A percentile compares a stretch with the other conserved stretches of the same genome.
Evolutionary conservation across 2,888 invertebrate genomes (phyloP).

Genomic region (Drosophila meridionalis): DNA sequence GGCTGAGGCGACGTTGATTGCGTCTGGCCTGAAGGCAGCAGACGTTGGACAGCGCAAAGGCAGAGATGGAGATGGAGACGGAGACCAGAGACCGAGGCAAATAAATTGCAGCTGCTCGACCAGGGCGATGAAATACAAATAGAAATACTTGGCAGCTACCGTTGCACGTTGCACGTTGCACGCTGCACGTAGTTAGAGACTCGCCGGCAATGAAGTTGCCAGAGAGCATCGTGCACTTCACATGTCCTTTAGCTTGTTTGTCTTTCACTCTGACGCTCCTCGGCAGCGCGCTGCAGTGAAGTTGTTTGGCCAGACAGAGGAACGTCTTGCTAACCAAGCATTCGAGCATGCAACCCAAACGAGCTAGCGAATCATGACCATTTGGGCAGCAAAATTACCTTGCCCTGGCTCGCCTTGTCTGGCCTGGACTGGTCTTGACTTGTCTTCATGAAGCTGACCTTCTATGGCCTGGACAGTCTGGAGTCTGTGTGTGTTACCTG

Average conservation of each 20-base stretch:
- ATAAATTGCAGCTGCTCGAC: constrained; percentile 77
- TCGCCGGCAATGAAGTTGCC: constrained; percentile 70
- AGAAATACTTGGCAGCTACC: constrained; percentile 80
- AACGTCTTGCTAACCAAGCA: constrained; percentile 37
- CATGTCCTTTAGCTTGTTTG: constrained; percentile 80
- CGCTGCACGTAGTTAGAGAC: constrained; percentile 14
- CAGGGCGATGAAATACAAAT: constrained; percentile 81
- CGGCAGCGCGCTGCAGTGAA: constrained; percentile 44
- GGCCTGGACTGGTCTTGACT: constrained; percentile 9
- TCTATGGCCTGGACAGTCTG: constrained; percentile 45
- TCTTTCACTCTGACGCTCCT: constrained; percentile 75
- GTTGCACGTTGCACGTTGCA: constrained; percentile 26
- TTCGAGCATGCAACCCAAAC: constrained; percentile 38
- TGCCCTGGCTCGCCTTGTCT: constrained; percentile 32
- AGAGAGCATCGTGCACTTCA: constrained; percentile 65
- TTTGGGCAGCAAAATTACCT: constrained; percentile 76
- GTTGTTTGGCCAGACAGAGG: constrained; percentile 72
- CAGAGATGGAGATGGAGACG: not conserved
- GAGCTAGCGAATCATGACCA: constrained; percentile 75
- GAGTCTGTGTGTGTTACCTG: constrained; percentile 43
- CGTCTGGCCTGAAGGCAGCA: constrained; percentile 68
- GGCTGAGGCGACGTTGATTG: constrained; percentile 50
- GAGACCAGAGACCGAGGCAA: constrained; percentile 43
- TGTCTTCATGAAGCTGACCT: constrained; percentile 50
- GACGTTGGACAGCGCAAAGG: constrained; percentile 24